Base-by-base conservation (phyloP, 2,888 invertebrate genomes). In the Dexiosoma caninum region DNA sequence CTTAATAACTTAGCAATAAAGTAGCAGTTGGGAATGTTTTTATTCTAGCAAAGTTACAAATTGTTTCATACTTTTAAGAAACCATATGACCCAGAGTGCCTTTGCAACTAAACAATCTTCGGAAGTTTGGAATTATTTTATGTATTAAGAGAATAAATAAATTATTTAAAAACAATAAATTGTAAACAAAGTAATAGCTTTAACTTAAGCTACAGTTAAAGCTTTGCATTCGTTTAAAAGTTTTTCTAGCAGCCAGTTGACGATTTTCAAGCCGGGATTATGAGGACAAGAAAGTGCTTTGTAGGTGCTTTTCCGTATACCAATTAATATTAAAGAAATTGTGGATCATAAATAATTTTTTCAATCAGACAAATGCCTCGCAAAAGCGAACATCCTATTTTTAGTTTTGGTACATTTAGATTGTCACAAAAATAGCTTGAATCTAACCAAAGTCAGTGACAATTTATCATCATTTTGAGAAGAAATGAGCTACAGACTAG, bases 331-430 rank as follows among this genome's bases (percentile, higher is more conserved):
- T 40, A 10, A 35, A 49, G 7, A 53, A 42, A 1, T 46, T n/a
- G 12, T 12, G 5, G 8, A 19, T 12, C 9, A 6, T 16, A 10
- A 53, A 16, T 4, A 42, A 32, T 32, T 59, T 12, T 30, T 21
- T 23, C 59, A 69, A 69, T 89, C 89, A 89, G 89, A 87, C 88
- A 89, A 89, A 89, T 88, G 88, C 88, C 89, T 89, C 88, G 89
- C 87, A 76, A 85, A 85, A 83, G 89, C 89, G 88, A 89, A 86
- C 88, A 89, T 89, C 89, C 77, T 84, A 30, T 70, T 72, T 81
- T 74, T 44, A 69, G 62, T 81, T 75, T 66, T 79, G 69, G 74
- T 51, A 64, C 7, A 75, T 40, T 57, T 64, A 74, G 55, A 78
- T 37, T 69, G 59, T 66, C 75, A 86, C 88, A 89, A 89, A 86